phyloP scores from a whole-genome alignment of 2,888 invertebrate genomes.

The Leptothorax acervorum region DNA sequence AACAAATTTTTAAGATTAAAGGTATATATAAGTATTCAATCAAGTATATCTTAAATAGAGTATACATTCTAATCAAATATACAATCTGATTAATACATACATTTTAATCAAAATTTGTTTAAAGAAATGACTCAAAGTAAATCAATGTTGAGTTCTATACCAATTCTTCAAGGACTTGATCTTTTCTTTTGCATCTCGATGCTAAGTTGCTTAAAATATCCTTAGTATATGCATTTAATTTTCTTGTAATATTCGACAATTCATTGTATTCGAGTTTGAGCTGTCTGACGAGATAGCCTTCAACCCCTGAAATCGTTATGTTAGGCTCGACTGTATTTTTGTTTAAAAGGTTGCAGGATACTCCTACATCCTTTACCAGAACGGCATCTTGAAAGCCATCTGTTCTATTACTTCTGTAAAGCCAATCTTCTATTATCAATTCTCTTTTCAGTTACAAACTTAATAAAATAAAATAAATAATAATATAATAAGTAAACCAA shows the following conservation, averaged over 20 bases:
- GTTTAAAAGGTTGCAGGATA: constrained; percentile 71
- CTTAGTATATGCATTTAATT: constrained; percentile 74
- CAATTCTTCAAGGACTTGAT: constrained; percentile 32
- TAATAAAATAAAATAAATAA: not conserved
- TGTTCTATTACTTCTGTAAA: constrained; percentile 64
- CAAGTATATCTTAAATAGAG: not conserved
- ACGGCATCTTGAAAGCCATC: constrained; percentile 69
- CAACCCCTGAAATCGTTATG: constrained; percentile 54
- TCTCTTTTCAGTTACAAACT: not conserved
- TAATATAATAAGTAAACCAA: not conserved
- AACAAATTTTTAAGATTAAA: constrained; percentile 4
- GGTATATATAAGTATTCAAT: no score
- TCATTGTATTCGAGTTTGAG: constrained; percentile 75
- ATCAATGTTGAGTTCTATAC: constrained; percentile 27
- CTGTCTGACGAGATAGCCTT: constrained; percentile 67
- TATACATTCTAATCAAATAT: not conserved
- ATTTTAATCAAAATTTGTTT: not conserved
- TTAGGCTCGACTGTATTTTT: constrained; percentile 14
- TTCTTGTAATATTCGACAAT: constrained; percentile 73
- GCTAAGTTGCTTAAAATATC: constrained; percentile 72
- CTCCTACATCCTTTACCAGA: constrained; percentile 75
- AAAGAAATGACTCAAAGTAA: not conserved
- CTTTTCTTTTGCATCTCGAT: constrained; percentile 57
- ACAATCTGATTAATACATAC: not conserved
- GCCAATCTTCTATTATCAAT: not conserved